Evolutionary conservation across 2,888 invertebrate genomes (phyloP), one percentile per base, ranked within the genome.

Genomic region (Cheilosia urbana): DNA sequence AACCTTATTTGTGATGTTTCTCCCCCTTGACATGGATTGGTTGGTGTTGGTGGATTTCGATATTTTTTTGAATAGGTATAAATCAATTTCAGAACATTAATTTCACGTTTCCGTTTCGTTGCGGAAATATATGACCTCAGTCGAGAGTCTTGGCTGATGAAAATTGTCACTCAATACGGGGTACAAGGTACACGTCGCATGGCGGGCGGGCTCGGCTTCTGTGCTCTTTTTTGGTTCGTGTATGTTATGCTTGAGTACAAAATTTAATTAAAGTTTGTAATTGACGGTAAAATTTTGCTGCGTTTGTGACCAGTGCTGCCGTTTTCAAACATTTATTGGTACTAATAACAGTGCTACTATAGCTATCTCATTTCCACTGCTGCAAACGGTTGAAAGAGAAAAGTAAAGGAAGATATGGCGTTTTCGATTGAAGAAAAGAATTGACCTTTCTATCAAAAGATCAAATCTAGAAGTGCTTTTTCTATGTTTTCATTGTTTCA

Each of bases 1-100:
- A 63, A 73, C n/a, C 34, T 4, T 55, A 24, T 51, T 45, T 73
- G 45, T 62, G 55, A 24, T n/a, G 21, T 49, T 60, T 40, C 24
- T 71, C 63, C 65, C 65, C 57, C 19, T 53, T 47, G 57, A 53
- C 6, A 15, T 15, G 6, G 17, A 17, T 2, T 19, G 47, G 17
- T 6, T 53, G 53, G 21, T 27, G 51, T 2, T 53, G 45, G 34
- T 27, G 62, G 53, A 63, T 40, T 73, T 42, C 9, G 40, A 21
- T 40, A 11, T 17, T 19, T 34, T 19, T 34, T 19, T 34, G 0
- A 6, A 13, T 17, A 40, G 47, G 45, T 42, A 45, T 76, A 68
- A 68, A 53, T 77, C 60, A 77, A 77, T 60, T 77, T 75, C 49
- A 51, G 60, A 68, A 51, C 75, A 66, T 76, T 76, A 58, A 76